A percentile compares a stretch with the other conserved stretches of the same genome.
Conservation (phyloP, 2,888 invertebrate genomes). For the Yponomeuta cagnagella region DNA sequence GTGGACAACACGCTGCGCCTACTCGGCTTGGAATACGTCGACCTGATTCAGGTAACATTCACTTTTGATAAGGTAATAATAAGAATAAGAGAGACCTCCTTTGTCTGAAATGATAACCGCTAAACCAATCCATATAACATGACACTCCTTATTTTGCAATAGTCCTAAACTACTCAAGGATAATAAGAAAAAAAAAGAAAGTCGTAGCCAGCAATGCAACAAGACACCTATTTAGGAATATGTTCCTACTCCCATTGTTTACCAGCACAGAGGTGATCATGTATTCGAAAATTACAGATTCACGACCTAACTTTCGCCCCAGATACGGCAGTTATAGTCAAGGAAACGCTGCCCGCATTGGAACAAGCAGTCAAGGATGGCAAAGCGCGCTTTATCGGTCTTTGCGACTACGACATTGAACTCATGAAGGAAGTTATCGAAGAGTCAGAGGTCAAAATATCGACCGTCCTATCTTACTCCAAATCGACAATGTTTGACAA, state of each 20-base stretch:
- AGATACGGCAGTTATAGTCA: constrained; percentile 82
- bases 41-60: constrained; percentile 86
- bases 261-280: no score
- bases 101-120: no score
- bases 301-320: constrained; percentile 94
- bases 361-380: constrained; percentile 83
- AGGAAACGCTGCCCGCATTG: constrained; percentile 90
- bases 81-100: no score
- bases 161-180: no score
- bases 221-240: no score
- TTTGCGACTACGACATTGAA: constrained; percentile 90
- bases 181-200: no score
- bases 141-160: no score
- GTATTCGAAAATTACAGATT: constrained; percentile 73
- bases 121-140: no score
- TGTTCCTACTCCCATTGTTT: no score
- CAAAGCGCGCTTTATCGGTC: constrained; percentile 86
- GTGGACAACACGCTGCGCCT: constrained; percentile 84
- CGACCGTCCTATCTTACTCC: constrained; percentile 85
- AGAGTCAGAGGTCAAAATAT: constrained; percentile 78
- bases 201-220: no score
- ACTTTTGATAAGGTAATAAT: background rate
- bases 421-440: constrained; percentile 84
- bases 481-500: constrained; percentile 88
- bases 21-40: constrained; percentile 88